A percentile compares a stretch with the other conserved stretches of the same genome.
phyloP scores from a whole-genome alignment of 2,797 vertebrate genomes.

The Lemur catta region DNA sequence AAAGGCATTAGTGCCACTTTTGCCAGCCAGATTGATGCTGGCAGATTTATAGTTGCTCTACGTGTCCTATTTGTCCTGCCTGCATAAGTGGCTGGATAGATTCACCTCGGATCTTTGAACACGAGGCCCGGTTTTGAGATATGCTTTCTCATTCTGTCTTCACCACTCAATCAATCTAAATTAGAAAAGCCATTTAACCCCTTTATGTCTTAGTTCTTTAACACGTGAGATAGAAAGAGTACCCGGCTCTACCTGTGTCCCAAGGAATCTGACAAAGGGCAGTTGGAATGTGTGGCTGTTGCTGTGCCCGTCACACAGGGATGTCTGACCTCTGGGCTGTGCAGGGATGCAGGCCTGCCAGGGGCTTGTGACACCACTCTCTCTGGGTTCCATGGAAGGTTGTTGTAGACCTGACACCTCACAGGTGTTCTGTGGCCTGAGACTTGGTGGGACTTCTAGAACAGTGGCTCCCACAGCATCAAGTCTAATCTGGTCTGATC shows the following conservation, averaged over 20 bases:
- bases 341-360: not conserved
- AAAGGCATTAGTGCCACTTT: not conserved
- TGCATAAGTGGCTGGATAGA: not conserved
- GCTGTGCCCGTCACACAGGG: accelerated
- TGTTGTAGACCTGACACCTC: not conserved
- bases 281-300: not conserved
- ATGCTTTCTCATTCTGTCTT: not conserved
- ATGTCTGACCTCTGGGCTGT: not conserved
- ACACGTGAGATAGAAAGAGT: not conserved
- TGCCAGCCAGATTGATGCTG: not conserved
- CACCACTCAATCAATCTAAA: not conserved
- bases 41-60: not conserved
- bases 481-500: not conserved
- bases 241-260: not conserved
- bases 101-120: not conserved
- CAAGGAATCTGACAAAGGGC: not conserved
- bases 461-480: not conserved
- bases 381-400: not conserved
- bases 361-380: not conserved
- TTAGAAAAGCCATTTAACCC: not conserved
- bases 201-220: not conserved
- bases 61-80: not conserved
- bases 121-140: not conserved
- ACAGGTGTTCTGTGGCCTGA: not conserved
- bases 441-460: not conserved